Conservation (phyloP, 2,113 vertebrate genomes). For the Pterocles gutturalis region DNA sequence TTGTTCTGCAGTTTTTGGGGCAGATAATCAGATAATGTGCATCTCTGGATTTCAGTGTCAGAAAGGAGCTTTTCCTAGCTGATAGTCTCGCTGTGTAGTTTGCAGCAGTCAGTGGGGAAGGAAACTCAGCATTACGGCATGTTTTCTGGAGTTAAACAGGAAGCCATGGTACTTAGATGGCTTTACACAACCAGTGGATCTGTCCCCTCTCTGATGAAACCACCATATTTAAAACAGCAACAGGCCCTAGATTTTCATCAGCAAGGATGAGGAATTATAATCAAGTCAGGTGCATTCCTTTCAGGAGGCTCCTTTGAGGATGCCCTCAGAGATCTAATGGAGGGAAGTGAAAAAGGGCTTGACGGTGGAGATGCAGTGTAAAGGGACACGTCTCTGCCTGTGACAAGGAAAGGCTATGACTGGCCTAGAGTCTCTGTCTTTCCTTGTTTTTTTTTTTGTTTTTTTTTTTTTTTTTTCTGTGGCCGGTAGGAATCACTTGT, state of each 20-base stretch:
- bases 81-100: neutral
- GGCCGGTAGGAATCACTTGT: neutral
- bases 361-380: neutral
- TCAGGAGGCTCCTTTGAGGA: neutral
- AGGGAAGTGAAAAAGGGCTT: neutral
- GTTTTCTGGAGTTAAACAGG: constrained; percentile 17
- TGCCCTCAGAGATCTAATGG: neutral
- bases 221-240: neutral
- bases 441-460: neutral
- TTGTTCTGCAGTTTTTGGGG: neutral
- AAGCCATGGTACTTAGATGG: neutral
- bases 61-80: neutral
- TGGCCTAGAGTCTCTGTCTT: neutral
- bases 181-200: neutral
- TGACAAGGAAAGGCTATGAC: neutral
- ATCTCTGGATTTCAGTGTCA: neutral
- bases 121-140: neutral
- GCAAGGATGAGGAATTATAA: neutral
- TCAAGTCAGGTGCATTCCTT: neutral
- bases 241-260: neutral
- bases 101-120: neutral
- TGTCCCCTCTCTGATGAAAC: neutral
- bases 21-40: neutral
- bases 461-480: neutral
- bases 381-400: neutral